Conservation (phyloP, 2,113 vertebrate species). For the Notothenia rossii region DNA sequence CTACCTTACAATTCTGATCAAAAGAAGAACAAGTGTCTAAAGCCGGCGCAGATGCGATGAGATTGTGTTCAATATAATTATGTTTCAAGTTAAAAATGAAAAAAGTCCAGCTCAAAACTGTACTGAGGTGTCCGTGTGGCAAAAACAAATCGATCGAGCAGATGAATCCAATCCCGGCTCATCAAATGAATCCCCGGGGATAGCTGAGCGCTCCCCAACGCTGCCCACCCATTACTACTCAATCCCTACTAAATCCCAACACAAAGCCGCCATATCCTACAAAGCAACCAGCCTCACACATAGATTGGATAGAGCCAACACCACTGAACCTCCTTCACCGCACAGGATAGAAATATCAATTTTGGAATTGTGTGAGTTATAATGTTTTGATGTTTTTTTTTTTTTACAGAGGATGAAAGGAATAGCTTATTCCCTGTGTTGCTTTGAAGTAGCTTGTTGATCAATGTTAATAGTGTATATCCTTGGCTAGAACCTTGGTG, state of each 20-base stretch:
- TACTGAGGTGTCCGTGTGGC: constrained; percentile 67
- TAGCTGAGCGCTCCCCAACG: constrained; percentile 67
- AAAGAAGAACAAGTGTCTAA: constrained; percentile 67
- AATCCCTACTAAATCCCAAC: constrained; percentile 76
- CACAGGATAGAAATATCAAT: constrained; percentile 22
- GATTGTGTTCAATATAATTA: constrained; percentile 72
- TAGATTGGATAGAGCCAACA: background rate
- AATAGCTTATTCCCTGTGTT: background rate
- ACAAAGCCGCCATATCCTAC: constrained; percentile 68
- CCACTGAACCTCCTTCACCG: background rate
- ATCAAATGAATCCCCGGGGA: constrained; percentile 78
- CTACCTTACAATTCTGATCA: constrained; percentile 67
- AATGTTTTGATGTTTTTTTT: constrained; percentile 23
- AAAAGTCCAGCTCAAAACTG: constrained; percentile 57
- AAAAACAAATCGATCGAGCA: constrained; percentile 85
- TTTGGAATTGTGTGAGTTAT: constrained; percentile 12
- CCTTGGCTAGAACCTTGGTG: background rate
- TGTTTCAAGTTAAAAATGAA: constrained; percentile 72
- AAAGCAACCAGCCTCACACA: constrained; percentile 35
- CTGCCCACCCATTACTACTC: constrained; percentile 80
- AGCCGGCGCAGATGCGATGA: constrained; percentile 67
- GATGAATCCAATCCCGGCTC: constrained; percentile 82
- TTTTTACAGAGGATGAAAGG: constrained; percentile 37
- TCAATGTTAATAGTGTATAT: constrained; percentile 8
- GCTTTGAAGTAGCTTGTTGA: constrained; percentile 49